These are phyloP conservation scores for Clarias magur DNA, from an alignment of 2,113 vertebrate species.

Conservation along the genomic window DNA sequence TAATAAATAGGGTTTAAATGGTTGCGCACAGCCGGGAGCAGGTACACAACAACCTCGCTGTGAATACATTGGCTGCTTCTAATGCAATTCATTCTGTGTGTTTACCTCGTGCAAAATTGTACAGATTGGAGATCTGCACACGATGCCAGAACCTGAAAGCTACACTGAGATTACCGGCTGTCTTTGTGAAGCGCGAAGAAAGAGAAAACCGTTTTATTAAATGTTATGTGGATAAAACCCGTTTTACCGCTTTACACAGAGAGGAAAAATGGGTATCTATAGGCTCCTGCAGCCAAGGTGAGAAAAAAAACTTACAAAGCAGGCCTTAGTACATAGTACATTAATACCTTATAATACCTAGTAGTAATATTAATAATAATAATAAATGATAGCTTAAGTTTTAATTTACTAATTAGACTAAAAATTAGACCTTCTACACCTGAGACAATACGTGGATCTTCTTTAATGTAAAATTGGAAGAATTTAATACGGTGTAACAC, in stretches of 20 bases:
- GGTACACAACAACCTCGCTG: slow-evolving; percentile 82
- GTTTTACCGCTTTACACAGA: slow-evolving; percentile 22
- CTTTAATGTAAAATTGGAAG: background rate
- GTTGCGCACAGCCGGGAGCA: slow-evolving; percentile 82
- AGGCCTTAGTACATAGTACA: background rate
- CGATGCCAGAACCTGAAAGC: slow-evolving; percentile 77
- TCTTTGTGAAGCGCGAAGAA: slow-evolving; percentile 53
- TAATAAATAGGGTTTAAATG: slow-evolving; percentile 88
- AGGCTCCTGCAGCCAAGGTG: background rate
- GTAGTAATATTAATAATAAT: too few relatives aligned
- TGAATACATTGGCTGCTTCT: slow-evolving; percentile 83
- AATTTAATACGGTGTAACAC: background rate
- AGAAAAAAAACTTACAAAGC: background rate
- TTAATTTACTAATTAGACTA: background rate
- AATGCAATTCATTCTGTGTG: slow-evolving; percentile 91
- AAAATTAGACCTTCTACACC: background rate
- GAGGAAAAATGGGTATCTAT: background rate
- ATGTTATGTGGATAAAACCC: slow-evolving; percentile 28
- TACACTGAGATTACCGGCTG: slow-evolving; percentile 60
- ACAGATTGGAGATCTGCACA: slow-evolving; percentile 86
- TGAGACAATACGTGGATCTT: background rate
- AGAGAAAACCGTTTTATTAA: slow-evolving; percentile 51
- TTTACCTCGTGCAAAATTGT: slow-evolving; percentile 85
- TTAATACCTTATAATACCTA: too few relatives aligned
- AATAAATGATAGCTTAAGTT: background rate